Conservation (phyloP, 2,888 invertebrate species). For the Drosophila imparisetae region DNA sequence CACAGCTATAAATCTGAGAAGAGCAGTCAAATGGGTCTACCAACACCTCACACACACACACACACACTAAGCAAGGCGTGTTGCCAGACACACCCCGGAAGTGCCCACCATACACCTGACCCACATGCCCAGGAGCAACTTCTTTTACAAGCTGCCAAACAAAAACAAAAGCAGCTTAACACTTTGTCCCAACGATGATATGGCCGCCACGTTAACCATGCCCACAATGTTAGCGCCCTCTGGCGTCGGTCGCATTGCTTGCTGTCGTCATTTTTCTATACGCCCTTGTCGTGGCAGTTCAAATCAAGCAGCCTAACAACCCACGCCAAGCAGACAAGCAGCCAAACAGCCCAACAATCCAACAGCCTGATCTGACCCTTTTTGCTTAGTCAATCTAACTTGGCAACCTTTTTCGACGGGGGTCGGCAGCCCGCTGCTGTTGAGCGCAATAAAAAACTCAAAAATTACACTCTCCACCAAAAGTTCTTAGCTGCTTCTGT, state of each 20-base stretch:
- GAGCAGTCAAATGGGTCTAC: constrained; percentile 53
- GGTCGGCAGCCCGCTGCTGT: not conserved
- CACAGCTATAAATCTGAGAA: constrained; percentile 58
- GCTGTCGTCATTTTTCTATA: constrained; percentile 55
- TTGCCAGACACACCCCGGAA: constrained; percentile 57
- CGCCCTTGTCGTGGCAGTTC: constrained; percentile 45
- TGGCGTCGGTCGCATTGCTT: constrained; percentile 16
- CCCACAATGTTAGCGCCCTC: constrained; percentile 28
- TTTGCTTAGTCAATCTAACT: constrained; percentile 71
- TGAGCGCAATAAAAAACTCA: constrained; percentile 28
- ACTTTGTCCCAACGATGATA: constrained; percentile 73
- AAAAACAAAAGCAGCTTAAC: constrained; percentile 73
- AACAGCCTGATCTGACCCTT: constrained; percentile 59
- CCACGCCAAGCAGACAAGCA: not conserved
- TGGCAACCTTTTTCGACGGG: constrained; percentile 48
- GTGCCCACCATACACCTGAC: constrained; percentile 42
- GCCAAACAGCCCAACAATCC: constrained; percentile 1
- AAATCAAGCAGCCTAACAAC: constrained; percentile 36
- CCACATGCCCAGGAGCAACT: constrained; percentile 43
- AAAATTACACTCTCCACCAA: constrained; percentile 58
- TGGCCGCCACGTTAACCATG: constrained; percentile 36
- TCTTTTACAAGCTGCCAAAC: constrained; percentile 55
- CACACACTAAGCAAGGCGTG: constrained; percentile 12
- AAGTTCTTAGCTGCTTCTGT: not conserved
- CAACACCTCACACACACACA: constrained; percentile 52